Conservation (phyloP, 2,888 invertebrate genomes). For the Sminthurinus aureus region DNA sequence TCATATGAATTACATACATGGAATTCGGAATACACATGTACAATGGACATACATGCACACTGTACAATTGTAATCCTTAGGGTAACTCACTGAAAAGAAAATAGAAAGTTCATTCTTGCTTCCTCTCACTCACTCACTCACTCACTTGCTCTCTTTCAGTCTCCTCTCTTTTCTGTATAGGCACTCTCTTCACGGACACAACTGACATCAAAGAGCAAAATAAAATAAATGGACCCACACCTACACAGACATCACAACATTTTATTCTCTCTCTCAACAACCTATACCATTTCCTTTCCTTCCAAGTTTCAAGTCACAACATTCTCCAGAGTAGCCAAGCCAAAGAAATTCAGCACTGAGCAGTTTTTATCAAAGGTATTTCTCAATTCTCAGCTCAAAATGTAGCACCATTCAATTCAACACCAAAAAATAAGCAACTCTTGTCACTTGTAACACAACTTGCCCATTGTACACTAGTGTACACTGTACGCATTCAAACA, state of each 20-base stretch:
- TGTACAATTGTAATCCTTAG: conserved; percentile 1
- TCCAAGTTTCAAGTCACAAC: conserved; percentile 11
- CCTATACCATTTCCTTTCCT: background rate
- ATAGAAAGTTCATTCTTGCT: conserved; percentile 40
- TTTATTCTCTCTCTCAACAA: conserved; percentile 15
- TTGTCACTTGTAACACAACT: background rate
- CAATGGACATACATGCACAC: background rate
- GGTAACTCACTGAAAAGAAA: conserved; percentile 45
- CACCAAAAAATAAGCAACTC: conserved; percentile 5
- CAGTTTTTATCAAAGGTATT: conserved; percentile 30
- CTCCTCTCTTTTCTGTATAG: no score
- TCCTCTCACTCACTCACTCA: no score
- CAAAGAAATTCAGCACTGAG: conserved; percentile 14
- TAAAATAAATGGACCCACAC: conserved; percentile 48
- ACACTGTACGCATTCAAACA: background rate
- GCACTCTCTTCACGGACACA: conserved; percentile 30
- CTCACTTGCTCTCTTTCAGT: no score
- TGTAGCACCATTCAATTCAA: conserved; percentile 22
- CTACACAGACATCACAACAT: conserved; percentile 34
- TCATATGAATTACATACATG: conserved; percentile 16
- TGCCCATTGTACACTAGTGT: background rate
- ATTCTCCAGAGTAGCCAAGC: background rate
- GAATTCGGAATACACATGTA: background rate
- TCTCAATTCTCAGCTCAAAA: background rate
- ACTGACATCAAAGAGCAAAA: conserved; percentile 49